Conservation (phyloP, 2,113 vertebrate genomes). For the Amblyornis subalaris region DNA sequence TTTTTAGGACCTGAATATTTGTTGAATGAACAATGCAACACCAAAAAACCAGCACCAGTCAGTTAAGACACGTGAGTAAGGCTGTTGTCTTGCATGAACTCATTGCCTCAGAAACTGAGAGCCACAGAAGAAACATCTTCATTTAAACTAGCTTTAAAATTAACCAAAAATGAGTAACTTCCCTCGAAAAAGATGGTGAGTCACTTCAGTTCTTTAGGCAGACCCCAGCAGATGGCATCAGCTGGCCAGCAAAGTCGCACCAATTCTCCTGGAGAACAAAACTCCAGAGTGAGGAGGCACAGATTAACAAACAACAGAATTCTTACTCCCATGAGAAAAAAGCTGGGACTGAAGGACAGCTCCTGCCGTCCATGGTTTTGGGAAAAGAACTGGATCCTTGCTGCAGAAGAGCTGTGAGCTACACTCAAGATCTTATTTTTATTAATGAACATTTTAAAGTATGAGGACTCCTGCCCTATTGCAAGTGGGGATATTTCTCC, state of each 20-base stretch:
- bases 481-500: background rate
- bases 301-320: background rate
- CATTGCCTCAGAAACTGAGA: background rate
- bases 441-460: background rate
- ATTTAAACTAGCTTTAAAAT: background rate
- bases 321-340: background rate
- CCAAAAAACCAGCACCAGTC: accelerated
- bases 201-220: background rate
- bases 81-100: background rate
- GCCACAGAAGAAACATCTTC: background rate
- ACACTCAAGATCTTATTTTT: background rate
- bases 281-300: background rate
- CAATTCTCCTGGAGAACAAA: background rate
- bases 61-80: background rate
- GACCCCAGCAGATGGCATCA: conserved; percentile 53
- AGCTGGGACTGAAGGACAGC: background rate
- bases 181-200: background rate
- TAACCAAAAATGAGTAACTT: background rate
- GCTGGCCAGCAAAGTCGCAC: background rate
- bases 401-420: background rate
- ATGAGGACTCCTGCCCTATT: background rate
- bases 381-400: background rate
- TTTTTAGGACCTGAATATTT: background rate
- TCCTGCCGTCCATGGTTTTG: background rate
- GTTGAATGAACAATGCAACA: background rate